phyloP scores from a whole-genome alignment of 2,888 invertebrate genomes.

The Gasteruption jaculator region DNA sequence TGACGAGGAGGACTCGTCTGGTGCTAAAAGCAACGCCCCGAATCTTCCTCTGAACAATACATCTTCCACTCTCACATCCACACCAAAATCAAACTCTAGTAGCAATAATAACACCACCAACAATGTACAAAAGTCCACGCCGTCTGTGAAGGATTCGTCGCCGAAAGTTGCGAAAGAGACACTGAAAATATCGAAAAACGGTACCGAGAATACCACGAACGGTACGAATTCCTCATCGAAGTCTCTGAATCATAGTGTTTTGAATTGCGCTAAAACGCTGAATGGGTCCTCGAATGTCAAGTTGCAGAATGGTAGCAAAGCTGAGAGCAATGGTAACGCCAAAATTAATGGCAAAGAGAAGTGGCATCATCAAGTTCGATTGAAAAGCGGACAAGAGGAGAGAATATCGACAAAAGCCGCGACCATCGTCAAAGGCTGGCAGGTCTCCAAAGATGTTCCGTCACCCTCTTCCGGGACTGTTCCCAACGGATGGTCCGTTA shows the following conservation, averaged over 20 bases:
- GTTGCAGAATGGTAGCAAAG: slow-evolving; percentile 38
- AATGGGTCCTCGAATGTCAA: slow-evolving; percentile 18
- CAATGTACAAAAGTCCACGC: slow-evolving; percentile 19
- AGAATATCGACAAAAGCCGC: slow-evolving; percentile 41
- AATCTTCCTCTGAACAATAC: slow-evolving; percentile 16
- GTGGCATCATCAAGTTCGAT: slow-evolving; percentile 34
- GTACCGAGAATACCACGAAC: slow-evolving; percentile 13
- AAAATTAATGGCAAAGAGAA: slow-evolving; percentile 38
- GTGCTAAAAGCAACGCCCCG: neutral
- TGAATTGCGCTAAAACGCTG: slow-evolving; percentile 22
- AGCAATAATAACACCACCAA: slow-evolving; percentile 13
- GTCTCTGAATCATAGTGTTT: slow-evolving; percentile 1
- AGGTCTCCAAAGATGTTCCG: slow-evolving; percentile 38
- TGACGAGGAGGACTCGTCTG: slow-evolving; percentile 42
- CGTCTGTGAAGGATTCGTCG: slow-evolving; percentile 15
- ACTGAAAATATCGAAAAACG: slow-evolving; percentile 22
- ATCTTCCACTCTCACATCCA: slow-evolving; percentile 11
- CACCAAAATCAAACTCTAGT: slow-evolving; percentile 13
- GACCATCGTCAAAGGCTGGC: slow-evolving; percentile 40
- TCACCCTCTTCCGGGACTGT: slow-evolving; percentile 37
- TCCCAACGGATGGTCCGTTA: slow-evolving; percentile 46
- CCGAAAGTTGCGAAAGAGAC: slow-evolving; percentile 24
- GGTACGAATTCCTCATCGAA: slow-evolving; percentile 18
- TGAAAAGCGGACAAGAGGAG: slow-evolving; percentile 35
- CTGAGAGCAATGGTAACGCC: slow-evolving; percentile 28